Conservation (phyloP, 2,888 invertebrate species). For the Hanleya hanleyi region DNA sequence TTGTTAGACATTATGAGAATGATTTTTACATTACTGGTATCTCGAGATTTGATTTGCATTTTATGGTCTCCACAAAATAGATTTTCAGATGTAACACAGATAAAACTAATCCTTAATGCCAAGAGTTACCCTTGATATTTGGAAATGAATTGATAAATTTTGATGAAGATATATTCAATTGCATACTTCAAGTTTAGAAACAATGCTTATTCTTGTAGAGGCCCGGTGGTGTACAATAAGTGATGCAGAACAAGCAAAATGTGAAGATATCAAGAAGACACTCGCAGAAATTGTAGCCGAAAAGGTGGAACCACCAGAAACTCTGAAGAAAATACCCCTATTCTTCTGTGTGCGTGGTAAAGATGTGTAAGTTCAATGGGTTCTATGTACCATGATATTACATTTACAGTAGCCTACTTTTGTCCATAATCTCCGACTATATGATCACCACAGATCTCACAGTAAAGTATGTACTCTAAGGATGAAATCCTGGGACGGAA, state of each 20-base stretch:
- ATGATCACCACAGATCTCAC: neutral
- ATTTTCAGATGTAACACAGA: too few relatives aligned
- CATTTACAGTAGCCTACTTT: neutral
- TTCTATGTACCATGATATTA: neutral
- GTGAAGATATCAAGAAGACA: conserved; percentile 83
- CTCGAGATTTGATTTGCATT: too few relatives aligned
- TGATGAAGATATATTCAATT: too few relatives aligned
- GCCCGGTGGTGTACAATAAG: conserved; percentile 88
- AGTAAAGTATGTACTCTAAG: too few relatives aligned
- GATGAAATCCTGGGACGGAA: too few relatives aligned
- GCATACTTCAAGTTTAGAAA: too few relatives aligned
- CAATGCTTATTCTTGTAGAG: neutral
- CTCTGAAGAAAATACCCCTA: conserved; percentile 27
- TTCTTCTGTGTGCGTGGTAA: conserved; percentile 50
- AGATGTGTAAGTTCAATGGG: conserved; percentile 52
- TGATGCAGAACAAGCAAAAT: conserved; percentile 86
- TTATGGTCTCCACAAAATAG: too few relatives aligned
- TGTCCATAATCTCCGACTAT: neutral
- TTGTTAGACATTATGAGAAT: too few relatives aligned
- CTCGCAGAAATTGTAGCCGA: conserved; percentile 78
- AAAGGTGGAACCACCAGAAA: conserved; percentile 74
- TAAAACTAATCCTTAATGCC: too few relatives aligned
- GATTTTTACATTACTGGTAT: too few relatives aligned
- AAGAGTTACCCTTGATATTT: too few relatives aligned
- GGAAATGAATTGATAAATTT: too few relatives aligned